These are phyloP conservation scores for Bryconaethiops microstoma DNA, from an alignment of 2,797 vertebrate species.

Conservation along the genomic window DNA sequence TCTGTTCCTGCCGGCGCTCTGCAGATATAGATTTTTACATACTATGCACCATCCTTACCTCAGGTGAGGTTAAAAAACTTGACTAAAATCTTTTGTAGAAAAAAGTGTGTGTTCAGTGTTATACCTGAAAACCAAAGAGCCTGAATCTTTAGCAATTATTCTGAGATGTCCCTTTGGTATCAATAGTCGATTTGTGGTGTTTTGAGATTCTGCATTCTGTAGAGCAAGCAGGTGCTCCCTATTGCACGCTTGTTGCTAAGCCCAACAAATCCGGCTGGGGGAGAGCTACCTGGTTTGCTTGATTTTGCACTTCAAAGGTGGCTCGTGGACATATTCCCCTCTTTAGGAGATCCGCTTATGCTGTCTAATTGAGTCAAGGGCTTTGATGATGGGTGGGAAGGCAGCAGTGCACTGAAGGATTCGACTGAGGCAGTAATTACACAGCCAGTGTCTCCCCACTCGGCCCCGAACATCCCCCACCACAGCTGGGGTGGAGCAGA, in stretches of 20 bases:
- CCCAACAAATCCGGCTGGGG: constrained; percentile 60
- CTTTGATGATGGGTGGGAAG: constrained; percentile 74
- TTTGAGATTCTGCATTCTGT: constrained; percentile 25
- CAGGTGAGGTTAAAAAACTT: constrained; percentile 11
- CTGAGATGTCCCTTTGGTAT: constrained; percentile 15
- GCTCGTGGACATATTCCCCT: constrained; percentile 57
- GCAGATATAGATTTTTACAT: constrained; percentile 41
- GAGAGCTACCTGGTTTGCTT: constrained; percentile 61
- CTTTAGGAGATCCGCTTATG: constrained; percentile 61
- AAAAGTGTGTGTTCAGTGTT: constrained; percentile 4
- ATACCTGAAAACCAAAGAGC: constrained; percentile 32
- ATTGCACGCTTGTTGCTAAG: constrained; percentile 56
- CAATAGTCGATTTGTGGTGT: constrained; percentile 19
- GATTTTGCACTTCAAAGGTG: constrained; percentile 77
- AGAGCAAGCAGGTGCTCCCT: constrained; percentile 29
- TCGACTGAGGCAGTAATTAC: constrained; percentile 69
- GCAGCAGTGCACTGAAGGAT: constrained; percentile 63
- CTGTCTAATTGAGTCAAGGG: constrained; percentile 72
- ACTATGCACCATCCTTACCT: constrained; percentile 13
- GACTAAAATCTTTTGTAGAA: constrained; percentile 9
- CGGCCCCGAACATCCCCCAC: constrained; percentile 1
- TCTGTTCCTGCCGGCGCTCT: constrained; percentile 16
- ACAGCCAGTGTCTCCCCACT: constrained; percentile 22
- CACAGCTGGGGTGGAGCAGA: constrained; percentile 27
- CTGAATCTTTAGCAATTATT: neutral